Evolutionary conservation across 2,113 vertebrate genomes (phyloP).

Genomic region (Chauna torquata): DNA sequence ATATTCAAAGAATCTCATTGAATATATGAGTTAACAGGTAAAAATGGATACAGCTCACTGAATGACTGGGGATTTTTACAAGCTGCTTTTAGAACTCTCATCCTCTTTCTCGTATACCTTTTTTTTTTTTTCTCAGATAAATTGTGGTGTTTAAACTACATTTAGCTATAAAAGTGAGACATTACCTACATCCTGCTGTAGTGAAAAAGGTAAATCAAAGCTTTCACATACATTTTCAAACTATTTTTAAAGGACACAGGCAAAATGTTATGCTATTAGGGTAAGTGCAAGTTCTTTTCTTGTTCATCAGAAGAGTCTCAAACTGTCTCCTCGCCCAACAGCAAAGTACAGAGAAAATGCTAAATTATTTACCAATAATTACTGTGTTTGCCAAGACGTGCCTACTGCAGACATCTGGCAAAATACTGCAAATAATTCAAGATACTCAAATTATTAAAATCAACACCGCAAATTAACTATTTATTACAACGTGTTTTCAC

Average conservation of each 20-base stretch:
- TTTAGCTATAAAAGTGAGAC: not conserved
- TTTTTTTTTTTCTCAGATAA: not conserved
- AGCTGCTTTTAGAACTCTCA: not conserved
- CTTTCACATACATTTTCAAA: not conserved
- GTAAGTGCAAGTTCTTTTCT: not conserved
- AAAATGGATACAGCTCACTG: not conserved
- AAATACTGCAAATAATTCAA: constrained; percentile 12
- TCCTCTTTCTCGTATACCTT: not conserved
- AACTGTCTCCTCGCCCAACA: not conserved
- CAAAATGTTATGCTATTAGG: not conserved
- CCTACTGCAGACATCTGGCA: constrained; percentile 19
- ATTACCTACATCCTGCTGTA: not conserved
- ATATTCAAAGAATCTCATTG: not conserved
- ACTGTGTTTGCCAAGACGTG: not conserved
- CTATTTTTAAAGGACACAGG: not conserved
- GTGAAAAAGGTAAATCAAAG: not conserved
- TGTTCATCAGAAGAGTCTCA: not conserved
- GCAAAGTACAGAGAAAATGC: not conserved
- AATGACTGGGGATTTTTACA: not conserved
- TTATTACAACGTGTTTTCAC: not conserved
- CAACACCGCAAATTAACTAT: constrained; percentile 4
- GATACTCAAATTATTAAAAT: constrained; percentile 16
- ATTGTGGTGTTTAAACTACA: not conserved
- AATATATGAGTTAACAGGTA: not conserved
- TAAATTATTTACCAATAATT: constrained; percentile 24